A percentile compares a stretch with the other conserved stretches of the same genome.
Conservation (phyloP, 2,113 vertebrate species). For the Xyrauchen texanus region DNA sequence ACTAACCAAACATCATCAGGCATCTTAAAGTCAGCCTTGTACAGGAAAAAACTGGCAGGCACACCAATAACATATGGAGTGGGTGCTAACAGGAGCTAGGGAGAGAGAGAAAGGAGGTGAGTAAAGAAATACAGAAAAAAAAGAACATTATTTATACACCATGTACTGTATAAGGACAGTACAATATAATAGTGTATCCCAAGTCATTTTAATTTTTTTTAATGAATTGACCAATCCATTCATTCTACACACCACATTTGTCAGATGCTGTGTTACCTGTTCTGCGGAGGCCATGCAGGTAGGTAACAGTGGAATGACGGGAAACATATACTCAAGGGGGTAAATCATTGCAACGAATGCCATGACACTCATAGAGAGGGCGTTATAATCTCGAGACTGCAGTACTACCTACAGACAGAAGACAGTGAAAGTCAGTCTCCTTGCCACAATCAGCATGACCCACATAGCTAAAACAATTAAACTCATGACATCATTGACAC, state of each 20-base stretch:
- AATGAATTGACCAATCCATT: too few relatives aligned
- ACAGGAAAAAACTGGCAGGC: constrained; percentile 97
- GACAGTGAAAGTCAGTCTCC: not conserved
- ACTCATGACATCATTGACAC: too few relatives aligned
- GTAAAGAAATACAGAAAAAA: too few relatives aligned
- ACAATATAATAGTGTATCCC: too few relatives aligned
- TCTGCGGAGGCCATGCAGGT: constrained; percentile 99
- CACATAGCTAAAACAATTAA: not conserved
- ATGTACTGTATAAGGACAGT: too few relatives aligned
- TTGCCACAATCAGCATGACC: not conserved
- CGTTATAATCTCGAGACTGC: constrained; percentile 97
- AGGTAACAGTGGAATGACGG: constrained; percentile 93
- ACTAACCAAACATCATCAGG: constrained; percentile 98
- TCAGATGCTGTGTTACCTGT: constrained; percentile 77
- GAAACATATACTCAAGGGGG: constrained; percentile 98
- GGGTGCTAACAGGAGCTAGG: constrained; percentile 91
- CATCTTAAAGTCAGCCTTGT: constrained; percentile 96
- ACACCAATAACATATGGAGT: constrained; percentile 98
- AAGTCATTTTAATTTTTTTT: too few relatives aligned
- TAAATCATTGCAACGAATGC: constrained; percentile 99
- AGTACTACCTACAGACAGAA: constrained; percentile 83
- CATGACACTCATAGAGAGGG: constrained; percentile 98
- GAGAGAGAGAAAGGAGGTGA: not conserved
- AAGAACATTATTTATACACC: too few relatives aligned
- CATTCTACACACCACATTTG: not conserved